A percentile compares a stretch with the other conserved stretches of the same genome.
phyloP scores from a whole-genome alignment of 2,113 vertebrate species.

The Rhodinocichla rosea region DNA sequence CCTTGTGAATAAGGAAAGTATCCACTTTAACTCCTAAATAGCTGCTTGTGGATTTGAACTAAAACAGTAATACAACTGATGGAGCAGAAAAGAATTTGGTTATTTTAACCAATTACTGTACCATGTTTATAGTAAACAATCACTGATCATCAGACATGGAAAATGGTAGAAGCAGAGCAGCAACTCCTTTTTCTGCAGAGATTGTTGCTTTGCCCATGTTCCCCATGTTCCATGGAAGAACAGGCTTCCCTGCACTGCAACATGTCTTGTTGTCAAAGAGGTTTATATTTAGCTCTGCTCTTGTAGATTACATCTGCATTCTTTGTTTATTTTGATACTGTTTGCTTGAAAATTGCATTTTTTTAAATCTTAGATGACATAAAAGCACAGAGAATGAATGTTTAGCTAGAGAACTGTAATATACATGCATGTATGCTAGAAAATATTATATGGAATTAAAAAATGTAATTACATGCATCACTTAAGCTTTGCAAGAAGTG shows the following conservation, averaged over 20 bases:
- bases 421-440: background rate
- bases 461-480: background rate
- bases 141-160: background rate
- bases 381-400: background rate
- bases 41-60: background rate
- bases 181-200: background rate
- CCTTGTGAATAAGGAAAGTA: background rate
- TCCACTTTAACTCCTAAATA: background rate
- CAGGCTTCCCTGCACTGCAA: background rate
- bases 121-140: background rate
- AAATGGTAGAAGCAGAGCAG: background rate
- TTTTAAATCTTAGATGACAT: background rate
- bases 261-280: background rate
- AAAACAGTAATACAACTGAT: background rate
- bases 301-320: background rate
- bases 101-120: background rate
- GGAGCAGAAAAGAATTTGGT: background rate
- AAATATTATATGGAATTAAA: background rate
- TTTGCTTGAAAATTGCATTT: background rate
- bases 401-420: background rate
- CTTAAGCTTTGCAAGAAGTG: background rate
- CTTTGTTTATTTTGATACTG: background rate
- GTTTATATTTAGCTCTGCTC: background rate
- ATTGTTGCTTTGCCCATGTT: background rate
- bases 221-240: background rate